Percentiles rank a stretch among this genome's conserved stretches.
Evolutionary conservation across 2,888 invertebrate species (phyloP).

Genomic region (Drymonia ruficornis): DNA sequence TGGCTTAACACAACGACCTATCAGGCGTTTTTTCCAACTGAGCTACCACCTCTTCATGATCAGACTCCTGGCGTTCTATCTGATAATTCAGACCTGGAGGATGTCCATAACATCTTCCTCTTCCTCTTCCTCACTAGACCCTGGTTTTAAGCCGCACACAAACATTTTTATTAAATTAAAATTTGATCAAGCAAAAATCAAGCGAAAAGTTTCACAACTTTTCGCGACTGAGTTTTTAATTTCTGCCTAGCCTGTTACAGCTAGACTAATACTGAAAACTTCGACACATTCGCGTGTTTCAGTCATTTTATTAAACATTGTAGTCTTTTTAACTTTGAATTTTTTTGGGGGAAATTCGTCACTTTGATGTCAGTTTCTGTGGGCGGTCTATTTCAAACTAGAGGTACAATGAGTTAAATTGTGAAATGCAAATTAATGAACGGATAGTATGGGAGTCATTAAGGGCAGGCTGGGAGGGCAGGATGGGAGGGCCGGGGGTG

Average conservation of each 20-base stretch:
- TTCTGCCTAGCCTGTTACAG: neutral
- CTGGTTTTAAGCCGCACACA: slow-evolving; percentile 82
- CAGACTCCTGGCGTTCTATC: no score
- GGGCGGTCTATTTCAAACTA: slow-evolving; percentile 50
- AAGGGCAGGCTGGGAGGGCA: slow-evolving; percentile 22
- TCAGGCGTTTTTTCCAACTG: no score
- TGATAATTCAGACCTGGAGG: slow-evolving; percentile 63
- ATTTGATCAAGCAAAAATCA: neutral
- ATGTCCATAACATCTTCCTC: slow-evolving; percentile 85
- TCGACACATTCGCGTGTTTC: slow-evolving; percentile 17
- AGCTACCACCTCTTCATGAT: no score
- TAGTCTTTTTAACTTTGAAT: slow-evolving; percentile 23
- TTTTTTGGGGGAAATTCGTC: slow-evolving; percentile 7
- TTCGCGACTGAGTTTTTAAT: neutral
- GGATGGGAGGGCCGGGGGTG: slow-evolving; percentile 17
- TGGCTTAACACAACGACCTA: no score
- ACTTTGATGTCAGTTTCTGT: slow-evolving; percentile 34
- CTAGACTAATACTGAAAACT: slow-evolving; percentile 12
- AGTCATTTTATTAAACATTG: slow-evolving; percentile 2
- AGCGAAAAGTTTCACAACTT: neutral
- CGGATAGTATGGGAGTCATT: slow-evolving; percentile 72
- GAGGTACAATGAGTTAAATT: slow-evolving; percentile 55
- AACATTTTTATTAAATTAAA: slow-evolving; percentile 70
- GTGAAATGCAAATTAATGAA: slow-evolving; percentile 76
- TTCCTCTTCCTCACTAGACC: slow-evolving; percentile 85